Evolutionary conservation across 2,888 invertebrate species (phyloP).

Genomic region (Salpingus planirostris): DNA sequence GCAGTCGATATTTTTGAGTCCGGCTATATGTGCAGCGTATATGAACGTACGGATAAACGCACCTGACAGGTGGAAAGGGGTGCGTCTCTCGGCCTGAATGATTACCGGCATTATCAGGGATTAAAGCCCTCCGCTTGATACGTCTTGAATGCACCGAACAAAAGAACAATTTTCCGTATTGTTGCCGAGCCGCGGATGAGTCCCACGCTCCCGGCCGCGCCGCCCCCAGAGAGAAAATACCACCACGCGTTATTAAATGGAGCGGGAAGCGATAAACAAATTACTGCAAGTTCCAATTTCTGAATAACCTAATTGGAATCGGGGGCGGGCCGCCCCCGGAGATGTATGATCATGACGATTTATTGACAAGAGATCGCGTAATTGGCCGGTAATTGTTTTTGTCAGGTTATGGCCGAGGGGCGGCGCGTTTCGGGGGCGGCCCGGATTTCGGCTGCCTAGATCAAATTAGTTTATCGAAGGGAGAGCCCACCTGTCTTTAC

Average conservation of each 20-base stretch:
- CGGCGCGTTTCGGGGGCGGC: background rate
- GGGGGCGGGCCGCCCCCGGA: too few relatives aligned
- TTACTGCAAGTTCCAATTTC: too few relatives aligned
- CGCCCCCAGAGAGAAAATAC: too few relatives aligned
- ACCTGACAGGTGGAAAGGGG: conserved; percentile 8
- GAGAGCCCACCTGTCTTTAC: too few relatives aligned
- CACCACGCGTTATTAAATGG: too few relatives aligned
- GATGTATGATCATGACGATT: conserved; percentile 6
- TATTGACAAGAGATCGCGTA: conserved; percentile 6
- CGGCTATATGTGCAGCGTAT: too few relatives aligned
- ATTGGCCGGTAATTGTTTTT: conserved; percentile 5
- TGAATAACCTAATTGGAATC: too few relatives aligned
- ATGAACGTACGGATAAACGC: conserved; percentile 10
- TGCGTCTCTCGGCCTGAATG: conserved; percentile 5
- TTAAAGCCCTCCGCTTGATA: conserved; percentile 6
- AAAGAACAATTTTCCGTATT: conserved; percentile 12
- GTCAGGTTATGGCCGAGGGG: conserved; percentile 3
- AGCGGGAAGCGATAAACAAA: conserved; percentile 1
- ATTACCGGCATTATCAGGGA: conserved; percentile 9
- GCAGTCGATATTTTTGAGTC: too few relatives aligned
- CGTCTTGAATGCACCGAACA: conserved; percentile 6
- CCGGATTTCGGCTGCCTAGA: too few relatives aligned
- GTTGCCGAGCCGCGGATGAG: conserved; percentile 7
- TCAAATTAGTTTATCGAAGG: too few relatives aligned
- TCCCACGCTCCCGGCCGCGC: too few relatives aligned